Evolutionary conservation across 2,113 vertebrate genomes (phyloP), one percentile per base, ranked within the genome.

Genomic region (Apodemus sylvaticus): DNA sequence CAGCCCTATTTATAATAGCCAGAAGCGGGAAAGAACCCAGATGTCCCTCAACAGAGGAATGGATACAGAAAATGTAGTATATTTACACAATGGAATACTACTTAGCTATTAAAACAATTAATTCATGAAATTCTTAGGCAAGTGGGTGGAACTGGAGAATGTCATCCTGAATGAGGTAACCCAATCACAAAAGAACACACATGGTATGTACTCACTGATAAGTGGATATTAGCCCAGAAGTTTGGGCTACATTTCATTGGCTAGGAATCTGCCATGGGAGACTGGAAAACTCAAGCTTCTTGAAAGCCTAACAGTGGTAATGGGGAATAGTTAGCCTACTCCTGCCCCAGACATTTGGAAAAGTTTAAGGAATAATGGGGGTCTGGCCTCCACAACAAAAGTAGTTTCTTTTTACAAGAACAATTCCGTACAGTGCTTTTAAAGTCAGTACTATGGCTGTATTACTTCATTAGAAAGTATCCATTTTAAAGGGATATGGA

Each of bases 381-480:
- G 42, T 89, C 96, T 58, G 22, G 26, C 92, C 87, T 96, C 55
- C 70, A 97, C 48, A 82, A 86, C 13, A 91, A 78, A 26, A 22
- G 51, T 36, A 51, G n/a, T 86, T 95, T 89, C 39, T 91, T 96
- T 96, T 88, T 83, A 81, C 45, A 96, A 93, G 60, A 42, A 91
- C 31, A 66, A 71, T 92, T 94, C 24, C 12, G 66, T 55, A 51
- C n/a, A 70, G n/a, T 62, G 76, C 87, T 95, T 66, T 96, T 73
- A 64, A 91, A 53, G 70, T 86, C 71, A 45, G 24, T 94, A 76
- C 85, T 76, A 81, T 91, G 71, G 45, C 60, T 86, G 68, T 5
- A 89, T 89, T 82, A 86, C 48, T 94, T 81, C 89, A 90, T 94
- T 95, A 96, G 53, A 95, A 95, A 90, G 66, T 92, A 89, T 76